phyloP scores from a whole-genome alignment of 2,113 vertebrate genomes.

The Alaudala cheleensis region DNA sequence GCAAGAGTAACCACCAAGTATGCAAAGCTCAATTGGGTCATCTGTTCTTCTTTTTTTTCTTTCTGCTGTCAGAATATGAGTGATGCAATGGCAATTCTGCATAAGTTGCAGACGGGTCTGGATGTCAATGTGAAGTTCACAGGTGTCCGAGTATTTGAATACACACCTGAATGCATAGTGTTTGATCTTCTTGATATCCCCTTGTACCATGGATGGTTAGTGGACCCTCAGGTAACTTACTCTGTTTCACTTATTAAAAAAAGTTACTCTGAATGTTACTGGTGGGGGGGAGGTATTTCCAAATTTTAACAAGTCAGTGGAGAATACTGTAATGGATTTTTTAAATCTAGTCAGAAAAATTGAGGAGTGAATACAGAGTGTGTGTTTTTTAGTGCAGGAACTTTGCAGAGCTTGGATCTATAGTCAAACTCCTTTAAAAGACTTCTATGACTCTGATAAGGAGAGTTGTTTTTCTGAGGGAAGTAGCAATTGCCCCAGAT shows the following conservation, averaged over 20 bases:
- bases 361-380: neutral
- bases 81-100: constrained; percentile 96
- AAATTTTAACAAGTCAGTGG: neutral
- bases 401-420: neutral
- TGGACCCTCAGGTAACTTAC: constrained; percentile 91
- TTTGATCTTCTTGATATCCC: constrained; percentile 99
- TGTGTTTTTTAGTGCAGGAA: neutral
- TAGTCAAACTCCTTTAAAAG: neutral
- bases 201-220: constrained; percentile 97
- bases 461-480: neutral
- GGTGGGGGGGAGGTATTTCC: neutral
- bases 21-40: neutral
- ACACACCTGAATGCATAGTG: constrained; percentile 98
- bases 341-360: neutral
- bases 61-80: constrained; percentile 90
- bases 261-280: neutral
- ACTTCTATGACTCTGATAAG: neutral
- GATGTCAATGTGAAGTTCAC: constrained; percentile 98
- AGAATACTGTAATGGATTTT: neutral
- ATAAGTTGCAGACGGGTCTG: constrained; percentile 96
- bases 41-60: neutral
- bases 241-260: neutral
- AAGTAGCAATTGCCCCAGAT: neutral
- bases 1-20: neutral
- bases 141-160: constrained; percentile 95